Conservation (phyloP, 2,797 vertebrate genomes). For the Muscicapa comitata region DNA sequence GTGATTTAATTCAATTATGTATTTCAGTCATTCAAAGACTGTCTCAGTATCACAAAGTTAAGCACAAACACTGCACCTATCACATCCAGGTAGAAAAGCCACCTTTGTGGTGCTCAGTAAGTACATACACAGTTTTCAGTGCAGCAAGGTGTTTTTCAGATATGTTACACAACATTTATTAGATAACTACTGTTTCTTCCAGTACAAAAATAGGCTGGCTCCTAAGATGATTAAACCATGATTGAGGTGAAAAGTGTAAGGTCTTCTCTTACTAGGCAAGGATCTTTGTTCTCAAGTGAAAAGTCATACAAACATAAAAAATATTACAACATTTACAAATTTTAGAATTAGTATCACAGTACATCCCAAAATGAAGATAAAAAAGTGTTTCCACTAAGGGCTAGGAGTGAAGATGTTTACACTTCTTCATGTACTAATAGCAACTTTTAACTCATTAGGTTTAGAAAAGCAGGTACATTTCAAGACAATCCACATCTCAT, state of each 20-base stretch:
- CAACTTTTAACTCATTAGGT: neutral
- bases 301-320: neutral
- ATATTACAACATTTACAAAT: neutral
- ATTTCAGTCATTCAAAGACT: neutral
- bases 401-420: neutral
- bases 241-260: neutral
- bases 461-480: neutral
- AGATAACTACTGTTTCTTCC: neutral
- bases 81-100: neutral
- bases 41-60: neutral
- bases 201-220: neutral
- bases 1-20: neutral
- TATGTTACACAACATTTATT: neutral
- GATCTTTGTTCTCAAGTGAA: neutral
- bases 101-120: neutral
- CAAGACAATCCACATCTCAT: neutral
- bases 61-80: neutral
- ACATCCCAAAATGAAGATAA: neutral
- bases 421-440: neutral
- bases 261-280: neutral
- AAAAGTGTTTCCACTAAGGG: neutral
- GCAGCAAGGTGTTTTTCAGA: neutral
- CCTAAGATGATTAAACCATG: neutral
- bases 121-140: neutral
- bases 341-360: neutral